These are phyloP conservation scores for Austrofundulus limnaeus DNA, from an alignment of 2,113 vertebrate species.

Conservation along the genomic window DNA sequence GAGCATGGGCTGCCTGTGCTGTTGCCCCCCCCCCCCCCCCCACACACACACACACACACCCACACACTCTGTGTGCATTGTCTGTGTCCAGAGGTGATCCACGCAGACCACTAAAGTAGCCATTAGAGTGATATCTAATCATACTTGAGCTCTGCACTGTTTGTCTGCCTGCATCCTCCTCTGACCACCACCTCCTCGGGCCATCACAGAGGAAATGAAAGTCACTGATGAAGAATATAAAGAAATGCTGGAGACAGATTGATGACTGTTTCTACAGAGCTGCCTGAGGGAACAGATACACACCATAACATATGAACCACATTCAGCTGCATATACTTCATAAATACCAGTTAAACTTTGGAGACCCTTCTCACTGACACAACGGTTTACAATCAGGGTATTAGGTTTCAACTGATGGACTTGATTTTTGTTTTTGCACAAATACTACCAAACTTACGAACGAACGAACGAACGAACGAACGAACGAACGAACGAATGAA, in stretches of 20 bases:
- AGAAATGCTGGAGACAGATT: conserved; percentile 49
- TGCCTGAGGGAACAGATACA: conserved; percentile 21
- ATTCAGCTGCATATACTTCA: not conserved
- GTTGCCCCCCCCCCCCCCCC: conserved; percentile 26
- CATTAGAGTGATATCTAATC: conserved; percentile 65
- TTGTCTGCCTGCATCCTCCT: conserved; percentile 26
- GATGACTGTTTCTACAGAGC: conserved; percentile 42
- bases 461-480: too few species aligned
- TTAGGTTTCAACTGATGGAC: too few species aligned
- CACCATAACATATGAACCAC: not conserved
- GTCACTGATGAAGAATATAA: conserved; percentile 60
- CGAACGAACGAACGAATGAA: too few species aligned
- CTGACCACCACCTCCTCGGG: conserved; percentile 47
- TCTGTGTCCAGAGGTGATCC: conserved; percentile 57
- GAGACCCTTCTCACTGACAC: not conserved
- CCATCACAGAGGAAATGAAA: conserved; percentile 66
- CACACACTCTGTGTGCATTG: conserved; percentile 24
- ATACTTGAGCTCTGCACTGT: conserved; percentile 49
- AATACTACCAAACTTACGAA: too few species aligned
- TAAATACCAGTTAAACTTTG: not conserved
- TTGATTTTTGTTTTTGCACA: too few species aligned
- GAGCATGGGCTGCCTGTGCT: conserved; percentile 11
- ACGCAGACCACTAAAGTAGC: conserved; percentile 50
- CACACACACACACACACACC: too few species aligned
- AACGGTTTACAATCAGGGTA: too few species aligned